Conservation (phyloP, 2,113 vertebrate genomes). For the Theristicus caerulescens region DNA sequence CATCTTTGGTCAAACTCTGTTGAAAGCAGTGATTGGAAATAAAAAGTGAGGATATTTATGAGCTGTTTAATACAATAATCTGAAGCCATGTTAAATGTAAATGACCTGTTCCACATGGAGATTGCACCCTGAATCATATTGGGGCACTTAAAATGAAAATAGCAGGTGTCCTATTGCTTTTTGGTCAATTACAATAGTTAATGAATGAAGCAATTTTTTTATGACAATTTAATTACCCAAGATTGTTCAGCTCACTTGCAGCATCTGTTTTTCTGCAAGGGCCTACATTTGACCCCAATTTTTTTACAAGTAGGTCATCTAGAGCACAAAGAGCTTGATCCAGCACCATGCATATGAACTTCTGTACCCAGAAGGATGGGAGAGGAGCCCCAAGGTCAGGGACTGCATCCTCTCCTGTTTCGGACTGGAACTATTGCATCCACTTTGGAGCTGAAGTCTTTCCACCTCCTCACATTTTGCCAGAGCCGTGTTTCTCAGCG, state of each 20-base stretch:
- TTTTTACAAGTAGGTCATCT: constrained; percentile 1
- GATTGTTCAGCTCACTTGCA: constrained; percentile 21
- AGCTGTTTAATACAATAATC: constrained; percentile 32
- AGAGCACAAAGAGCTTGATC: neutral
- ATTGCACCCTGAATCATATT: neutral
- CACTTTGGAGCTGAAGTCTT: neutral
- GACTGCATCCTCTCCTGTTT: neutral
- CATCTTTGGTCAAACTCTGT: neutral
- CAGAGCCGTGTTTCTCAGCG: neutral
- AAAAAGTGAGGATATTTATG: neutral
- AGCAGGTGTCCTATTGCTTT: constrained; percentile 35
- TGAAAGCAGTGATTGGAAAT: constrained; percentile 22
- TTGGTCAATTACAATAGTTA: constrained; percentile 55
- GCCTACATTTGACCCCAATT: neutral
- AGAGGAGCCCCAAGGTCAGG: neutral
- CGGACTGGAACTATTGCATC: neutral
- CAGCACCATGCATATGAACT: neutral
- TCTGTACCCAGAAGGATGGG: neutral
- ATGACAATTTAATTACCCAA: constrained; percentile 38
- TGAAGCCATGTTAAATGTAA: constrained; percentile 8
- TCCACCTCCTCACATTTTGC: neutral
- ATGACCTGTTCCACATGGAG: constrained; percentile 11
- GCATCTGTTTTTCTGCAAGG: constrained; percentile 47
- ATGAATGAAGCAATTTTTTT: constrained; percentile 52
- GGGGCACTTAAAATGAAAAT: constrained; percentile 42